A percentile compares a stretch with the other conserved stretches of the same genome.
phyloP scores from a whole-genome alignment of 2,888 invertebrate genomes.

The Gasteruption jaculator region DNA sequence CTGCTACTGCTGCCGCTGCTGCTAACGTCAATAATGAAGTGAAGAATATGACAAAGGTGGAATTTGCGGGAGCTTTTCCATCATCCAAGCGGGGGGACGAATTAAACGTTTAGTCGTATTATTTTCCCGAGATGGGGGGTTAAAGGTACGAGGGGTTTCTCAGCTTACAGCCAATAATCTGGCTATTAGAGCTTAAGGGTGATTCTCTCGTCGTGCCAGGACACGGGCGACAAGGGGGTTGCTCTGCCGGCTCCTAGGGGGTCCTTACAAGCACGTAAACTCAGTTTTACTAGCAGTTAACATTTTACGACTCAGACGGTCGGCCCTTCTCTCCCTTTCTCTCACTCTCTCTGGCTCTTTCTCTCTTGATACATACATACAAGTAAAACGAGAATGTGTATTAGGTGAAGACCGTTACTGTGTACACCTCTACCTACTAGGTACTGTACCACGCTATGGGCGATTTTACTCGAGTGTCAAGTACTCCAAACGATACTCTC shows the following conservation, averaged over 20 bases:
- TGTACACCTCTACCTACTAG: constrained; percentile 8
- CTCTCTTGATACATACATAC: constrained; percentile 3
- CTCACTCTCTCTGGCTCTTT: constrained; percentile 6
- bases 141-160: constrained; percentile 21
- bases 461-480: too few species aligned
- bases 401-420: constrained; percentile 1
- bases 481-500: too few species aligned
- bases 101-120: constrained; percentile 22
- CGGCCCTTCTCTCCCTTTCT: constrained; percentile 27
- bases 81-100: too few species aligned
- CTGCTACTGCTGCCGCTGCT: too few species aligned
- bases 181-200: constrained; percentile 41
- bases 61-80: too few species aligned
- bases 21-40: too few species aligned
- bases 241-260: constrained; percentile 35
- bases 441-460: neutral
- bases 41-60: too few species aligned
- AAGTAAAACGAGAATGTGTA: constrained; percentile 1
- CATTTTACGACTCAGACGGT: constrained; percentile 49
- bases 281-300: constrained; percentile 51
- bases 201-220: constrained; percentile 24
- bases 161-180: constrained; percentile 44
- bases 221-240: constrained; percentile 24
- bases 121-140: constrained; percentile 22
- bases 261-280: constrained; percentile 51